These are phyloP conservation scores for Nycticryphes semicollaris DNA, from an alignment of 2,113 vertebrate species.

Conservation along the genomic window DNA sequence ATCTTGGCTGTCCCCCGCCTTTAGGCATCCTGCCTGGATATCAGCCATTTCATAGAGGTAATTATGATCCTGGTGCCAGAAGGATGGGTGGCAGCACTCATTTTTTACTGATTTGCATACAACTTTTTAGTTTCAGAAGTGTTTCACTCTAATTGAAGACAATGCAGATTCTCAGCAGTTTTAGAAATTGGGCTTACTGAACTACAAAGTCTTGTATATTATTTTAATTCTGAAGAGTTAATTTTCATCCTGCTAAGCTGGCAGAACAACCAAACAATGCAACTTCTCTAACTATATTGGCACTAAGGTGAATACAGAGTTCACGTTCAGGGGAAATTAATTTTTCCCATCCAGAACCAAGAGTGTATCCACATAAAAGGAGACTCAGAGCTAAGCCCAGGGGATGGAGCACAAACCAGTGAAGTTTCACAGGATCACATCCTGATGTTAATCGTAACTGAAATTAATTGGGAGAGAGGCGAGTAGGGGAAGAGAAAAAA, in stretches of 20 bases:
- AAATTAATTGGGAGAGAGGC: background rate
- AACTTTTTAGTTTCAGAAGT: background rate
- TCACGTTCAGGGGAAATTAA: background rate
- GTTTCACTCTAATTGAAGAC: constrained; percentile 9
- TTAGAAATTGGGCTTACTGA: background rate
- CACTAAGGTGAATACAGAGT: background rate
- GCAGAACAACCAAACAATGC: background rate
- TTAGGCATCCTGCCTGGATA: background rate
- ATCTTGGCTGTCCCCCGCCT: background rate
- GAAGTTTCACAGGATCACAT: background rate
- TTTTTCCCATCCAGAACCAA: background rate
- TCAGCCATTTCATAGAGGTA: background rate
- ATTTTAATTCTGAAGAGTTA: background rate
- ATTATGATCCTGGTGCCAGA: constrained; percentile 18
- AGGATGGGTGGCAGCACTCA: background rate
- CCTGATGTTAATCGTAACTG: background rate
- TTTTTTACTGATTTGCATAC: constrained; percentile 40
- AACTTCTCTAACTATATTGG: background rate
- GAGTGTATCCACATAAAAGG: background rate
- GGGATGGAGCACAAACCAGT: background rate
- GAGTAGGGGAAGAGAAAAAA: background rate
- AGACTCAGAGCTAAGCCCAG: background rate
- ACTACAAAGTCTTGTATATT: background rate
- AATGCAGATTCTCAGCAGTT: constrained; percentile 12
- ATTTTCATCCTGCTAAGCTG: background rate